phyloP scores from a whole-genome alignment of 2,113 vertebrate species.

The Prochilodus magdalenae region DNA sequence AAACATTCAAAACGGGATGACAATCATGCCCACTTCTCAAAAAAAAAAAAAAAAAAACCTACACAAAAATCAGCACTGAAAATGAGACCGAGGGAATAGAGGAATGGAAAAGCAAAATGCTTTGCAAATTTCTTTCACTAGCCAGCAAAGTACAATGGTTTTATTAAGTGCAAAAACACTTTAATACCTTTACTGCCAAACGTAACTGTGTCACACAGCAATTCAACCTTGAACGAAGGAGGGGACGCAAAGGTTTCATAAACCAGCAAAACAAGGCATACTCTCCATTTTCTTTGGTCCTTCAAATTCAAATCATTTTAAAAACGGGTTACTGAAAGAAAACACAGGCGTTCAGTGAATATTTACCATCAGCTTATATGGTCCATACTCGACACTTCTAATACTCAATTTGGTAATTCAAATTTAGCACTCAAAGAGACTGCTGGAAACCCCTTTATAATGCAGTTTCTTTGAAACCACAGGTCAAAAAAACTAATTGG shows the following conservation, averaged over 20 bases:
- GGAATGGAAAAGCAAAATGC: background rate
- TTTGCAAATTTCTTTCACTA: background rate
- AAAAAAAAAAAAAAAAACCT: too few relatives aligned
- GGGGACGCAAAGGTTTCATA: too few relatives aligned
- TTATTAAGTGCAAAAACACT: conserved; percentile 25
- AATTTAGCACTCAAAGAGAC: background rate
- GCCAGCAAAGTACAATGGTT: background rate
- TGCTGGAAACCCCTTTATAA: background rate
- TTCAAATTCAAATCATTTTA: conserved; percentile 24
- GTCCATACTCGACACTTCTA: background rate
- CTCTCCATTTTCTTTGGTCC: conserved; percentile 49
- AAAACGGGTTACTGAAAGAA: background rate
- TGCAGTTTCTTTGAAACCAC: background rate
- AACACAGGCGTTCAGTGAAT: background rate
- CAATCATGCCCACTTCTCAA: background rate
- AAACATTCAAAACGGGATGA: background rate
- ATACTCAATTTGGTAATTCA: background rate
- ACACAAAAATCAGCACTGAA: too few relatives aligned
- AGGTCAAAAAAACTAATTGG: background rate
- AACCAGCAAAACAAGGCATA: background rate
- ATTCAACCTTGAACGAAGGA: background rate
- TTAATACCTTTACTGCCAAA: background rate
- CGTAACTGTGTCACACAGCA: background rate
- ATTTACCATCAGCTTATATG: conserved; percentile 12
- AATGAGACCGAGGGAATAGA: background rate